Evolutionary conservation across 2,113 vertebrate genomes (phyloP).

Genomic region (Buteo buteo): DNA sequence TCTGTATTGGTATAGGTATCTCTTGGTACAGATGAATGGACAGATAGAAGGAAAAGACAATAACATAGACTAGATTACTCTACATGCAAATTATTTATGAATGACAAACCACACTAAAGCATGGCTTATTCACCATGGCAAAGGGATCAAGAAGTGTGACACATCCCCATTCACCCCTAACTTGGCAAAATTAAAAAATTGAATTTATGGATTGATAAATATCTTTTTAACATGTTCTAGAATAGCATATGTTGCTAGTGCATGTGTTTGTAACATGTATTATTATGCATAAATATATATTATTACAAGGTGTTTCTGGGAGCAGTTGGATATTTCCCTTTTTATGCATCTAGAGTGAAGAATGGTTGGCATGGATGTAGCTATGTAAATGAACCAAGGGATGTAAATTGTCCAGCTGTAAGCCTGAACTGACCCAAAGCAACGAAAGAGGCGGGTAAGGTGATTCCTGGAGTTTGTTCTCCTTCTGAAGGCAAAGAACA

Average conservation of each 20-base stretch:
- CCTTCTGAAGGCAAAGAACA: not conserved
- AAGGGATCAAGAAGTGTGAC: not conserved
- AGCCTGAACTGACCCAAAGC: not conserved
- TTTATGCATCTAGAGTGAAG: not conserved
- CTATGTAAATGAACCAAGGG: not conserved
- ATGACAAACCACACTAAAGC: not conserved
- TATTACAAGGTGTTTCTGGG: not conserved
- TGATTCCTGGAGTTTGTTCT: not conserved
- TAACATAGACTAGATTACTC: not conserved
- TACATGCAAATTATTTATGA: not conserved
- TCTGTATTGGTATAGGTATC: not conserved
- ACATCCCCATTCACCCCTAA: not conserved
- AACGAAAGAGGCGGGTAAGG: not conserved
- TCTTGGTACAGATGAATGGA: not conserved
- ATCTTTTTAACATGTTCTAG: not conserved
- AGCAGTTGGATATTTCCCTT: not conserved
- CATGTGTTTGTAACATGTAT: not conserved
- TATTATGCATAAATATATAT: not conserved
- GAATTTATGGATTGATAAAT: not conserved
- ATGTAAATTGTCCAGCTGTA: not conserved
- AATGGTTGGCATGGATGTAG: not conserved
- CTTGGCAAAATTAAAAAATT: not conserved
- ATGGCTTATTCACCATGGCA: not conserved
- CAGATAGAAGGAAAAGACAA: not conserved
- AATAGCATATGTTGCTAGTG: not conserved